Base-by-base conservation (phyloP, 1,140 invertebrate species). In the Zeugodacus cucurbitae region DNA sequence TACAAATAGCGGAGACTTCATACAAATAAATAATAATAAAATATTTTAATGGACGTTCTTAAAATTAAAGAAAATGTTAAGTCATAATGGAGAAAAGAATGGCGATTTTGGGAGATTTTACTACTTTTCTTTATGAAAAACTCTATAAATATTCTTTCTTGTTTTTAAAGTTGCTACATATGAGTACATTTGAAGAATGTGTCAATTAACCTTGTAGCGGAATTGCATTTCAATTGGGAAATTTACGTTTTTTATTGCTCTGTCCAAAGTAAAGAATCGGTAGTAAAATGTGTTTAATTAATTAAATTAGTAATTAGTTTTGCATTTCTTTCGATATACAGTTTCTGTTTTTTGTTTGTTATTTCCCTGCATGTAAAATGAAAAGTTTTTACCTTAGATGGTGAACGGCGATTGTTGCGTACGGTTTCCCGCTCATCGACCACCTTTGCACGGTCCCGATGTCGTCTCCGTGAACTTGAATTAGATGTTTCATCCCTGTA, bases 401-500 rank as follows among this genome's bases (percentile, higher is more conserved):
- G 92, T 87, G 92, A 93, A 89, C 91, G 91, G 70, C 92, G 91
- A 89, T 92, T 91, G 87, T 92, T 92, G 89, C 92, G 92, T 88
- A 92, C 92, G 88, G 91, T 91, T 87, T 93, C 92, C 74, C 92
- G 91, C 86, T 93, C 92, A 86, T 93, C 92, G 48, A 41, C 41
- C 20, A 44, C 74, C 91, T 93, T 93, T 89, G 91, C 54, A 22
- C 92, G 92, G 86, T 92, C 91, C 54, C 92, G 90, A 89, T 92
- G 91, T 22, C 92, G 90, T 54, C 92, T 90, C 41, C 91, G 88
- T 64, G 92, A 93, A 89, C 91, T 93, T 26, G 92, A 93, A 78
- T 94, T 91, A 32, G 93, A 94, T 54, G 92, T 89, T 87, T 94
- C 93, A 88, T 95, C 94, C 91, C 95, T 94, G 92, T 95, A 95